Evolutionary conservation across 2,113 vertebrate species (phyloP), one percentile per base, ranked within the genome.

Genomic region (Equus przewalskii): DNA sequence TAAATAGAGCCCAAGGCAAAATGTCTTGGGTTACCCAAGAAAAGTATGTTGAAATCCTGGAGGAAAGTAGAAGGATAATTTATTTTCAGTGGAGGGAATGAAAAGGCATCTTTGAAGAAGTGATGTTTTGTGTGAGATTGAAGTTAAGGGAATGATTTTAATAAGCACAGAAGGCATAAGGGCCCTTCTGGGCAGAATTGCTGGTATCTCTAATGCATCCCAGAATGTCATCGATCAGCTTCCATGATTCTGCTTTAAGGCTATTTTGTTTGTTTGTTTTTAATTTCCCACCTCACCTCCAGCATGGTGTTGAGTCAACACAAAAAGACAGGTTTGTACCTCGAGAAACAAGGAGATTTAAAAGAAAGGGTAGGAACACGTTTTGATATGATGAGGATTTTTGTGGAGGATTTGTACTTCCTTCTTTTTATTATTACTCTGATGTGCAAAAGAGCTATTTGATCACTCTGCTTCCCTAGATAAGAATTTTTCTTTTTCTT

Each of bases 381-480:
- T 62, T 95, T 78, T 76, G 8, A 21, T 85, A 54, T 51, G n/a
- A 87, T 84, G 69, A 85, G 85, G 76, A 85, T 73, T 95, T 97
- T 67, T 36, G 21, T 80, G 30, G 67, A 44, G 6, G 1, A 21
- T 70, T 65, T 79, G 1, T 5, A 11, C 58, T 94, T 76, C 67
- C 41, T 87, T 91, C 33, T 85, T 85, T 94, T 97, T 81, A 79
- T 96, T 82, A 87, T 84, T 89, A 72, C n/a, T 78, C n/a, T 86
- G 58, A 33, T 93, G 72, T 92, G 67, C 79, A 92, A 93, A 46
- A n/a, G 44, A 89, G 24, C 46, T 46, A 49, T 69, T 67, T 51
- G 54, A 83, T 78, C 69, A 82, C 44, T 67, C 22, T 92, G 51
- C 56, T 64, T 89, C 58, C 36, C 26, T 93, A 72, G 36, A 81